Evolutionary conservation across 2,113 vertebrate genomes (phyloP).

Genomic region (Plecturocebus donacophilus): DNA sequence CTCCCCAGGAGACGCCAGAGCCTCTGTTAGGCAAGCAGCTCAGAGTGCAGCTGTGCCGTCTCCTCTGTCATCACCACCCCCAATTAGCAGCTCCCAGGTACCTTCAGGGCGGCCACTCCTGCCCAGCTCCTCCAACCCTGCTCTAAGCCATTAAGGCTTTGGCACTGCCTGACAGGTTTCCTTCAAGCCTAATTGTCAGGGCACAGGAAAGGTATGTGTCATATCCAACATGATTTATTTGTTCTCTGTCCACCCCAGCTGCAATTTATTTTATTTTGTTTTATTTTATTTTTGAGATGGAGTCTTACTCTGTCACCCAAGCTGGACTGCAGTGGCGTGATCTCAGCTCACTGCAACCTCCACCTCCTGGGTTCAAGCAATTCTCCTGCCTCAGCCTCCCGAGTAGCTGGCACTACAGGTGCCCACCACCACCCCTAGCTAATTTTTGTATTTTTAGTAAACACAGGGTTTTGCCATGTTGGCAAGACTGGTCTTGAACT

Average conservation of each 20-base stretch:
- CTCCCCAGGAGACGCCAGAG: neutral
- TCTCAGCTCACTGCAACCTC: too few relatives aligned
- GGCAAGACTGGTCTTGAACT: too few relatives aligned
- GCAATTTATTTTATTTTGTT: neutral
- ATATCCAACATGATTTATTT: neutral
- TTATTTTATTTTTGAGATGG: too few relatives aligned
- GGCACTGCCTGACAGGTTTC: neutral
- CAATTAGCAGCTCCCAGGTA: slow-evolving; percentile 39
- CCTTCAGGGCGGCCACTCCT: slow-evolving; percentile 59
- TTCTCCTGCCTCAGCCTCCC: too few relatives aligned
- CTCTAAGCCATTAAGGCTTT: slow-evolving; percentile 18
- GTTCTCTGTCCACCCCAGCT: neutral
- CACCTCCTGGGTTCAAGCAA: too few relatives aligned
- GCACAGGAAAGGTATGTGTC: neutral
- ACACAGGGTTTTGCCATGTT: too few relatives aligned
- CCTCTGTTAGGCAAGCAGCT: neutral
- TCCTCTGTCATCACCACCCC: slow-evolving; percentile 57
- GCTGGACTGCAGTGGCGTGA: too few relatives aligned
- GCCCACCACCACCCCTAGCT: too few relatives aligned
- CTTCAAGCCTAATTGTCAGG: slow-evolving; percentile 16
- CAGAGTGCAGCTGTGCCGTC: neutral
- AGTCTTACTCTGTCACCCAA: too few relatives aligned
- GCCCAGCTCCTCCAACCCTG: neutral
- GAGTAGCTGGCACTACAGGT: too few relatives aligned
- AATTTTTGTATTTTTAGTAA: too few relatives aligned